A percentile compares a stretch with the other conserved stretches of the same genome.
Conservation (phyloP, 2,113 vertebrate species). For the Hymenochirus boettgeri region DNA sequence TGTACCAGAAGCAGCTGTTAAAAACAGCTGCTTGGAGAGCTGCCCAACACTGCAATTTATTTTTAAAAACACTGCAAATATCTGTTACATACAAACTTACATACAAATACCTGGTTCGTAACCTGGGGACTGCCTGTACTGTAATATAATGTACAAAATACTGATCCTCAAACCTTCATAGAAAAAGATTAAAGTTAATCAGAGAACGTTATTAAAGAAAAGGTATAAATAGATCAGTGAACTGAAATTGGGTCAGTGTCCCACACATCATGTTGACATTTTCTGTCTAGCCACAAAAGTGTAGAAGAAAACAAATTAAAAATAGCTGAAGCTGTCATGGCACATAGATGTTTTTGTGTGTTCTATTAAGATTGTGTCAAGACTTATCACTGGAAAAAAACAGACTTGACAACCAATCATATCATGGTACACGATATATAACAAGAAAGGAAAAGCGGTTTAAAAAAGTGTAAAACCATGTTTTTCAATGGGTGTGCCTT, state of each 20-base stretch:
- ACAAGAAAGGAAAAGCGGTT: not conserved
- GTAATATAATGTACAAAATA: too few species aligned
- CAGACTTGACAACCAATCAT: not conserved
- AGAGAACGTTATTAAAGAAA: not conserved
- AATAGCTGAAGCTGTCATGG: slow-evolving; percentile 5
- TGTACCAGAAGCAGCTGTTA: too few species aligned
- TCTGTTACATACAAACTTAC: too few species aligned
- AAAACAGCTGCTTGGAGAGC: too few species aligned
- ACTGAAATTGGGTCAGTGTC: slow-evolving; percentile 36
- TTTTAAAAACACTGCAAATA: too few species aligned
- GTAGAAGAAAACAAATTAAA: slow-evolving; percentile 3
- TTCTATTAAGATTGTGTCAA: not conserved
- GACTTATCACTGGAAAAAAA: slow-evolving; percentile 25
- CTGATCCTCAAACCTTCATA: not conserved
- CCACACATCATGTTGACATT: slow-evolving; percentile 26
- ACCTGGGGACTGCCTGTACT: too few species aligned
- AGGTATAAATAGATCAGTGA: slow-evolving; percentile 17
- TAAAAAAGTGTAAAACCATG: not conserved
- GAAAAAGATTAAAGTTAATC: not conserved
- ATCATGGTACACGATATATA: slow-evolving; percentile 15
- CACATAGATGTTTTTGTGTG: not conserved
- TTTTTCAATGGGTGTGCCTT: too few species aligned
- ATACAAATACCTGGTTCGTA: too few species aligned
- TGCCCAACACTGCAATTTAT: too few species aligned
- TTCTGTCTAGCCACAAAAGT: slow-evolving; percentile 22